phyloP scores from a whole-genome alignment of 1,140 invertebrate species.

The Mycetomoellerius zeteki region DNA sequence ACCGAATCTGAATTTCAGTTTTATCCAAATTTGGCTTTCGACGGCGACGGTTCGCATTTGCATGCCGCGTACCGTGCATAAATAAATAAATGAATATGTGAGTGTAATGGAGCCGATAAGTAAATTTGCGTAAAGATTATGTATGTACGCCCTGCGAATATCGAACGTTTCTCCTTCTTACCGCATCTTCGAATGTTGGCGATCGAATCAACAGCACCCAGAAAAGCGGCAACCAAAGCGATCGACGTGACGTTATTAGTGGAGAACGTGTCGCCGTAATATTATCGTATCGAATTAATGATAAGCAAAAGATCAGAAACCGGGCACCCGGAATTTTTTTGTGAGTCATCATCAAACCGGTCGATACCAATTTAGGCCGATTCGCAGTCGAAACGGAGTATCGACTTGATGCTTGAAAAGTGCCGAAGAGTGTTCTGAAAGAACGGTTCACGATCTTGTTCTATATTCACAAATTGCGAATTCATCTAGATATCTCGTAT shows the following conservation, averaged over 20 bases:
- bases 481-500: not conserved
- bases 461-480: conserved; percentile 25
- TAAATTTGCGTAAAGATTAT: conserved; percentile 43
- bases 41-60: conserved; percentile 31
- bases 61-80: conserved; percentile 43
- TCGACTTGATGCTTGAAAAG: conserved; percentile 30
- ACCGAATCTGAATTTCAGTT: conserved; percentile 63
- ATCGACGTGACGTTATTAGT: conserved; percentile 70
- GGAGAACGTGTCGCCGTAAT: conserved; percentile 70
- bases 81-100: conserved; percentile 64
- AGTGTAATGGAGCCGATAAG: conserved; percentile 35
- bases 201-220: conserved; percentile 24
- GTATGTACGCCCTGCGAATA: not conserved
- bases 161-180: conserved; percentile 17
- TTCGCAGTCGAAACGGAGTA: conserved; percentile 63
- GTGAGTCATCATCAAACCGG: conserved; percentile 73
- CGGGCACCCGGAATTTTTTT: conserved; percentile 50
- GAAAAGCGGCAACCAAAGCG: conserved; percentile 46
- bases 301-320: conserved; percentile 67
- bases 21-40: conserved; percentile 58
- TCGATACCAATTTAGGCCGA: conserved; percentile 75
- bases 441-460: conserved; percentile 14
- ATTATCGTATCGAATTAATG: conserved; percentile 72
- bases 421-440: conserved; percentile 7
- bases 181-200: not conserved